A percentile compares a stretch with the other conserved stretches of the same genome.
Evolutionary conservation across 2,113 vertebrate species (phyloP).

Genomic region (Motacilla alba): DNA sequence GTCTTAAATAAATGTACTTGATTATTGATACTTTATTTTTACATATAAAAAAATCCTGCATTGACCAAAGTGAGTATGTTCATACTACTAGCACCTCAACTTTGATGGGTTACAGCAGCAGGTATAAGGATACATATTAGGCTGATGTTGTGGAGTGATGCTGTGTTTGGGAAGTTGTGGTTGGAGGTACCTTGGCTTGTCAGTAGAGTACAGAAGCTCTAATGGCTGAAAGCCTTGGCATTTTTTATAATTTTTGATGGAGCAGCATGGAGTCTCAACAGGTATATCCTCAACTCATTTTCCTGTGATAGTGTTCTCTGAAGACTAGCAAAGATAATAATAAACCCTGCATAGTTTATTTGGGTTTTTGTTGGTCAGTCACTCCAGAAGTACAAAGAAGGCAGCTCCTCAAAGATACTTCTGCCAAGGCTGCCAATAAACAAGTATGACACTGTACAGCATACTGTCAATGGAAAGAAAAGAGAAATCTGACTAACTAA

Average conservation of each 20-base stretch:
- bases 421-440: not conserved
- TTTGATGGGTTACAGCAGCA: not conserved
- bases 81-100: not conserved
- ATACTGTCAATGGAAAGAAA: not conserved
- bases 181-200: not conserved
- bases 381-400: not conserved
- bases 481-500: not conserved
- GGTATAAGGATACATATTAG: not conserved
- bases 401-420: not conserved
- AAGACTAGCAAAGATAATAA: not conserved
- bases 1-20: not conserved
- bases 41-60: not conserved
- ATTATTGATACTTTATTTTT: not conserved
- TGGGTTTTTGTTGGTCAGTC: not conserved
- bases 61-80: not conserved
- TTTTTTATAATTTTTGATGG: not conserved
- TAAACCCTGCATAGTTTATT: not conserved
- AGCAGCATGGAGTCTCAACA: not conserved
- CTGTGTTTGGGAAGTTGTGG: not conserved
- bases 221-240: not conserved
- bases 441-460: no score
- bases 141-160: not conserved
- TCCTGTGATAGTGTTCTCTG: not conserved
- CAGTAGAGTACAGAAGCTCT: not conserved
- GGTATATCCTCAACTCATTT: not conserved